phyloP scores from a whole-genome alignment of 2,113 vertebrate genomes.

The Percopsis transmontana region DNA sequence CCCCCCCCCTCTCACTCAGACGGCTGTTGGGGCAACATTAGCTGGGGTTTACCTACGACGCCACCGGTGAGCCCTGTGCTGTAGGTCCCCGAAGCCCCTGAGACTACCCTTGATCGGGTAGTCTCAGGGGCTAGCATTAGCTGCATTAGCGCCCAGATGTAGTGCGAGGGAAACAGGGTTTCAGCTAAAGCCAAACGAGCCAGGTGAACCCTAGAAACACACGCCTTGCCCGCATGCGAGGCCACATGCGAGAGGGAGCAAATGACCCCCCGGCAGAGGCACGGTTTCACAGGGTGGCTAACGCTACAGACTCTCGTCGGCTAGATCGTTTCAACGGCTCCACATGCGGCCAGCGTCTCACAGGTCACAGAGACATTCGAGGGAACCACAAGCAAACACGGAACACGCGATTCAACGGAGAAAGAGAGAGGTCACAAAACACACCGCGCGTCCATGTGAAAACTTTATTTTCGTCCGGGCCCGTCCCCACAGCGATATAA shows the following conservation, averaged over 20 bases:
- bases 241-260: constrained; percentile 16
- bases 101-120: constrained; percentile 55
- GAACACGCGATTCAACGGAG: constrained; percentile 43
- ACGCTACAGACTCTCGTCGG: background rate
- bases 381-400: constrained; percentile 52
- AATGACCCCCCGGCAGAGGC: background rate
- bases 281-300: background rate
- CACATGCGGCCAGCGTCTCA: constrained; percentile 19
- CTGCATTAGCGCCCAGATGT: constrained; percentile 65
- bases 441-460: constrained; percentile 25
- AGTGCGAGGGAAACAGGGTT: constrained; percentile 39
- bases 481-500: constrained; percentile 47
- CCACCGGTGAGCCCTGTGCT: constrained; percentile 42
- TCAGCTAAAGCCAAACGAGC: constrained; percentile 55
- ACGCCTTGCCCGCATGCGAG: constrained; percentile 41
- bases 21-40: constrained; percentile 51
- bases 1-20: constrained; percentile 10
- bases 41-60: constrained; percentile 35
- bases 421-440: constrained; percentile 30
- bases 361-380: constrained; percentile 7
- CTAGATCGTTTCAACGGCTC: constrained; percentile 13
- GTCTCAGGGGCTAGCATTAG: constrained; percentile 53
- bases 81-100: constrained; percentile 52
- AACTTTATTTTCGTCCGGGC: background rate
- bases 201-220: constrained; percentile 43